Evolutionary conservation across 2,888 invertebrate species (phyloP).

Genomic region (Therioaphis trifolii): DNA sequence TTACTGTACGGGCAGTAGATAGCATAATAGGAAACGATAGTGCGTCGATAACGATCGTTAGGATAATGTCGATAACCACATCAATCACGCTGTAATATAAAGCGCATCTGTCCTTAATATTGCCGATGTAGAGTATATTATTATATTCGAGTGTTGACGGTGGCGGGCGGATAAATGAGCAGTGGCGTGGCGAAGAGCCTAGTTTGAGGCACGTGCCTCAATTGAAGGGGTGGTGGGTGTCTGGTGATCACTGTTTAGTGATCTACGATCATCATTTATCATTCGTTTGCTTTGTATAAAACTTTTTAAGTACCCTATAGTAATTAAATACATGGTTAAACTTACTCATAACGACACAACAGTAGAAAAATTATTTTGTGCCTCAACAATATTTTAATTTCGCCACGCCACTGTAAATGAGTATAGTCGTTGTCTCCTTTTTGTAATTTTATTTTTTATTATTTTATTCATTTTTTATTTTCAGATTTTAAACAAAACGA

Average conservation of each 20-base stretch:
- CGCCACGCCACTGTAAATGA: too few relatives aligned
- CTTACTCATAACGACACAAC: too few relatives aligned
- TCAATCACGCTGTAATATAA: slow-evolving; percentile 31
- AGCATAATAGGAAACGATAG: slow-evolving; percentile 24
- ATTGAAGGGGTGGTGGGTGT: too few relatives aligned
- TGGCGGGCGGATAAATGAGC: background rate
- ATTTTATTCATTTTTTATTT: background rate
- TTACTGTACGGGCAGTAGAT: background rate
- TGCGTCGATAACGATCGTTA: slow-evolving; percentile 39
- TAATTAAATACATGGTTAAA: too few relatives aligned
- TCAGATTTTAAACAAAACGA: background rate
- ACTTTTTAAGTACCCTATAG: too few relatives aligned
- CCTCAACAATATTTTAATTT: too few relatives aligned
- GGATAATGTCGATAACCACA: slow-evolving; percentile 45
- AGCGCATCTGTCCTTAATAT: slow-evolving; percentile 38
- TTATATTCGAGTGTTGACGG: background rate
- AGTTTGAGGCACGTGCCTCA: too few relatives aligned
- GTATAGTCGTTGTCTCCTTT: background rate
- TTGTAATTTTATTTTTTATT: background rate
- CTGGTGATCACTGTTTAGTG: too few relatives aligned
- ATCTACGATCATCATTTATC: too few relatives aligned
- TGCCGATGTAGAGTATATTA: slow-evolving; percentile 24
- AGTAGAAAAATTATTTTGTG: too few relatives aligned
- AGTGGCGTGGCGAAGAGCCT: too few relatives aligned
- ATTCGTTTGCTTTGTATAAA: too few relatives aligned